Evolutionary conservation across 2,797 vertebrate species (phyloP).

Genomic region (Manis javanica): DNA sequence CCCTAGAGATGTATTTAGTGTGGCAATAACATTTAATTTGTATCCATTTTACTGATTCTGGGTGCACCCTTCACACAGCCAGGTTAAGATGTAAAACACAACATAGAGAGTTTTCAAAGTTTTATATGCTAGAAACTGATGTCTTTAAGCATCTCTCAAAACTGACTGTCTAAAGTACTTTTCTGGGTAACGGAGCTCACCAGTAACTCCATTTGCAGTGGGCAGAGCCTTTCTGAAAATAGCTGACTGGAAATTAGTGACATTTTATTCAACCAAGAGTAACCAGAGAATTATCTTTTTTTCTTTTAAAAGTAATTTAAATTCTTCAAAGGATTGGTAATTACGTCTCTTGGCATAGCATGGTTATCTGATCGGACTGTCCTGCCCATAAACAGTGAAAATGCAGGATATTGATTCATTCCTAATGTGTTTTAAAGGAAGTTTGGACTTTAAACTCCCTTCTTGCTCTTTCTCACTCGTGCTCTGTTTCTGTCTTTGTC

Average conservation of each 20-base stretch:
- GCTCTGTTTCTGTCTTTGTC: background rate
- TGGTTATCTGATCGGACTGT: conserved; percentile 61
- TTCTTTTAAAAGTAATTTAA: conserved; percentile 54
- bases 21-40: conserved; percentile 7
- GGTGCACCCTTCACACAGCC: background rate
- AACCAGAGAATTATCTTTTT: conserved; percentile 21
- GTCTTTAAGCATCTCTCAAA: conserved; percentile 31
- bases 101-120: background rate
- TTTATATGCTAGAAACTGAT: background rate
- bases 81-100: background rate
- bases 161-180: background rate
- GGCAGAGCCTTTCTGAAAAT: conserved; percentile 50
- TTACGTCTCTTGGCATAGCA: conserved; percentile 31
- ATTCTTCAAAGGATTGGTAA: conserved; percentile 56
- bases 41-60: background rate
- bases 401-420: conserved; percentile 5
- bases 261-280: conserved; percentile 58
- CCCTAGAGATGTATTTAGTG: conserved; percentile 15
- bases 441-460: background rate
- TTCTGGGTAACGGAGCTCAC: background rate
- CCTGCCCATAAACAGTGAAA: conserved; percentile 13
- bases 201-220: background rate
- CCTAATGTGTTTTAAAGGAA: background rate
- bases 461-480: background rate
- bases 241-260: conserved; percentile 10